A percentile compares a stretch with the other conserved stretches of the same genome.
Evolutionary conservation across 1,140 invertebrate species (phyloP).

Genomic region (Acromyrmex echinatior): DNA sequence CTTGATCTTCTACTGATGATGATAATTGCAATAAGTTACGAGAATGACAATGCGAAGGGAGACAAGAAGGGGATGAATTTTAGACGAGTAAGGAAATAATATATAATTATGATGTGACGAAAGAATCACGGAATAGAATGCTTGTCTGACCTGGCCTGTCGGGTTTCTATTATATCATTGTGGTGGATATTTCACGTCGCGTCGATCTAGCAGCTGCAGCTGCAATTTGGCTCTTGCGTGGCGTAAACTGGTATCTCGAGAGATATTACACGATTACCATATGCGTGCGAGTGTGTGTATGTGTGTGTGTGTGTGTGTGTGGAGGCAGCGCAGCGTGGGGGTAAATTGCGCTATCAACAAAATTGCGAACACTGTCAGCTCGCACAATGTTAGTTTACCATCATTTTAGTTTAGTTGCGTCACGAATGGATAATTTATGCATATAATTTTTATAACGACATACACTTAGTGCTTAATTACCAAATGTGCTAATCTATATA

Average conservation of each 20-base stretch:
- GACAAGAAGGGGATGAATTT: not conserved
- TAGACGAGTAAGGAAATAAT: conserved; percentile 16
- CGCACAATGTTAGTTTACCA: conserved; percentile 33
- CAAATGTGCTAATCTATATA: not conserved
- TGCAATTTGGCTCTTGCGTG: conserved; percentile 55
- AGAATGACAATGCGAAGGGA: not conserved
- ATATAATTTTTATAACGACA: not conserved
- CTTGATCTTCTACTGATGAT: not conserved
- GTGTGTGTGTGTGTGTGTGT: not conserved
- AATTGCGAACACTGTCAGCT: conserved; percentile 41
- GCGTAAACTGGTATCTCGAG: conserved; percentile 57
- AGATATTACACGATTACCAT: conserved; percentile 55
- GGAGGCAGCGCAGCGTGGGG: conserved; percentile 1
- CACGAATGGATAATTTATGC: conserved; percentile 8
- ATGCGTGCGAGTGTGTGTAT: not conserved
- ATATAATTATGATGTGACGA: conserved; percentile 20
- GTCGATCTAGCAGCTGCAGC: conserved; percentile 48
- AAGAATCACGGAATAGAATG: conserved; percentile 21
- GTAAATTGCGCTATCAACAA: conserved; percentile 52
- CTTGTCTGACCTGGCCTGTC: conserved; percentile 25
- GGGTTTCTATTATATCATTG: conserved; percentile 20
- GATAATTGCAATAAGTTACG: not conserved
- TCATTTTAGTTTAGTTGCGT: conserved; percentile 18
- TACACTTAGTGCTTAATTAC: not conserved
- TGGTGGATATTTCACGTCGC: conserved; percentile 41